These are phyloP conservation scores for Pterois miles DNA, from an alignment of 2,797 vertebrate species.

Conservation along the genomic window DNA sequence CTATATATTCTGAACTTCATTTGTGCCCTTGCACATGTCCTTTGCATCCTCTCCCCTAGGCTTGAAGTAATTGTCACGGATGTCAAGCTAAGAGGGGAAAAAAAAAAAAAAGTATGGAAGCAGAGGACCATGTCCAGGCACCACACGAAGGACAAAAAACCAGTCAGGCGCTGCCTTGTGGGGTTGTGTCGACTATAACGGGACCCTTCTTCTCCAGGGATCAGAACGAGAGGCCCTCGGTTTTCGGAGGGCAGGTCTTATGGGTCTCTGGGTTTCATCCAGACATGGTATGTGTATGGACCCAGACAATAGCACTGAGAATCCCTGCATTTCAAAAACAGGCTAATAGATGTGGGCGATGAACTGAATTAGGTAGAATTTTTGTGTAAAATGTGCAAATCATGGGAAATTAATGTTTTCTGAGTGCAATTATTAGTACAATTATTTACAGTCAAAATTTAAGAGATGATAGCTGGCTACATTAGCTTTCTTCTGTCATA, in stretches of 20 bases:
- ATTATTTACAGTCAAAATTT: neutral
- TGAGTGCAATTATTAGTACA: neutral
- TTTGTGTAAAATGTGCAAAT: neutral
- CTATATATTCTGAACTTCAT: constrained; percentile 26
- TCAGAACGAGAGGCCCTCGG: constrained; percentile 17
- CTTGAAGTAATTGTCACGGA: constrained; percentile 60
- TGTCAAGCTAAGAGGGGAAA: constrained; percentile 48
- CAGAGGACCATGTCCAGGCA: constrained; percentile 43
- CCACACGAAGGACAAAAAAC: constrained; percentile 59
- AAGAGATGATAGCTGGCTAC: neutral
- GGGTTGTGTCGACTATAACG: constrained; percentile 39
- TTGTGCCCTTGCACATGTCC: constrained; percentile 44
- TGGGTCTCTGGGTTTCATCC: constrained; percentile 29
- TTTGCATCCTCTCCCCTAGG: constrained; percentile 52
- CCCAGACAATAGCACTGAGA: constrained; percentile 6
- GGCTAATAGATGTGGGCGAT: neutral
- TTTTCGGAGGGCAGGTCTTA: constrained; percentile 10
- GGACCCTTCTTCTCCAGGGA: constrained; percentile 42
- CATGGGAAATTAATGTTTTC: neutral
- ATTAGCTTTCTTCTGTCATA: neutral
- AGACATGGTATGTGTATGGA: constrained; percentile 33
- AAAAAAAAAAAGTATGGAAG: constrained; percentile 14
- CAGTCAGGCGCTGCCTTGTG: constrained; percentile 44
- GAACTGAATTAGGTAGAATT: neutral
- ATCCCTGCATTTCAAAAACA: neutral